Percentiles rank a stretch among this genome's conserved stretches.
phyloP scores from a whole-genome alignment of 2,113 vertebrate genomes.

The Clarias macrocephalus region DNA sequence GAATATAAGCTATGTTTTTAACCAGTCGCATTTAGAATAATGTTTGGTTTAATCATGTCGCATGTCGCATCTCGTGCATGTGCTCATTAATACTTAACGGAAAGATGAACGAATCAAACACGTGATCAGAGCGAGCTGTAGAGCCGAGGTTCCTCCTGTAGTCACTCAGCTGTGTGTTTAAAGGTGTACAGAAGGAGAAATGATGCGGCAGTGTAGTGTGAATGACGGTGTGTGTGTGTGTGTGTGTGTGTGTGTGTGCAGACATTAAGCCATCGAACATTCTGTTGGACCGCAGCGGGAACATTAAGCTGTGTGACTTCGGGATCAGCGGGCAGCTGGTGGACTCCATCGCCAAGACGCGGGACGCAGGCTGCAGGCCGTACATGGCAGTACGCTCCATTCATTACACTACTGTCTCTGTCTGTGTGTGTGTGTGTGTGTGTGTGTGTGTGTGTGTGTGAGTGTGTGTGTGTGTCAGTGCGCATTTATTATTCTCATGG shows the following conservation, averaged over 20 bases:
- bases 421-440: background rate
- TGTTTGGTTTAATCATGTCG: too few relatives aligned
- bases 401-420: slow-evolving; percentile 8
- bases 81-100: too few relatives aligned
- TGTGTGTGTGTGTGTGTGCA: slow-evolving; percentile 56
- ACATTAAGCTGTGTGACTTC: slow-evolving; percentile 98
- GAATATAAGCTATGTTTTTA: too few relatives aligned
- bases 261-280: slow-evolving; percentile 99
- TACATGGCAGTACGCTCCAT: slow-evolving; percentile 92
- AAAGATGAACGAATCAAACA: too few relatives aligned
- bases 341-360: slow-evolving; percentile 97
- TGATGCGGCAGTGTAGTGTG: background rate
- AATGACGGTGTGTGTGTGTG: background rate
- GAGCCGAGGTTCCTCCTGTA: background rate
- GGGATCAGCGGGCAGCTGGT: slow-evolving; percentile 98
- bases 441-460: background rate
- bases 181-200: background rate
- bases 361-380: slow-evolving; percentile 93
- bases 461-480: background rate
- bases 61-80: too few relatives aligned
- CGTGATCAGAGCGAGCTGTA: too few relatives aligned
- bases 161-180: background rate
- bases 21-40: too few relatives aligned
- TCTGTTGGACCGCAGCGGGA: slow-evolving; percentile 97
- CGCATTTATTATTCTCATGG: background rate